A percentile compares a stretch with the other conserved stretches of the same genome.
These are phyloP conservation scores for Conger conger DNA, from an alignment of 2,113 vertebrate genomes.

Conservation along the genomic window DNA sequence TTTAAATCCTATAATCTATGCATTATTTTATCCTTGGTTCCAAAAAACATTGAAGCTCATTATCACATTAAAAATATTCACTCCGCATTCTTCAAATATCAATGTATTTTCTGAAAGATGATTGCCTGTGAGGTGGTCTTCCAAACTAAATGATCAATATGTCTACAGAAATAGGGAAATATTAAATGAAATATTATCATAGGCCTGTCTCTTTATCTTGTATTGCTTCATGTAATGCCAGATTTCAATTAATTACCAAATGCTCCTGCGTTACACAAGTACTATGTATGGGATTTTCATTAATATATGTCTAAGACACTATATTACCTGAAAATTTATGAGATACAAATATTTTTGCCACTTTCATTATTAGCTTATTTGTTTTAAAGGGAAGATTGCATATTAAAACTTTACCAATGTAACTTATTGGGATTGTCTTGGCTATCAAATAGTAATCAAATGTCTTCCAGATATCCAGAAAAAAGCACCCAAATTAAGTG, in stretches of 20 bases:
- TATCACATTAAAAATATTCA: conserved; percentile 48
- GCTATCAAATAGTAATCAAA: no score
- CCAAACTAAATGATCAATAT: neutral
- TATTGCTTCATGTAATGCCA: neutral
- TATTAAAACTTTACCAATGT: no score
- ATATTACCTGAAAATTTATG: no score
- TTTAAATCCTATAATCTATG: conserved; percentile 55
- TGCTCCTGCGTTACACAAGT: neutral
- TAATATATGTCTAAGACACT: no score
- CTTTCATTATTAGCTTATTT: no score
- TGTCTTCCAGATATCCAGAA: no score
- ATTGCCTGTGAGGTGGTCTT: neutral
- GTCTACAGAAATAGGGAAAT: neutral
- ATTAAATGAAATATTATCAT: neutral
- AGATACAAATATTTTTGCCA: no score
- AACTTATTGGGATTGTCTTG: no score
- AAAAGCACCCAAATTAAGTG: no score
- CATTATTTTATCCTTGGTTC: conserved; percentile 54
- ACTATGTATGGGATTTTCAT: neutral
- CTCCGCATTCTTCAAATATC: conserved; percentile 38
- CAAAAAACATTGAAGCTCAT: conserved; percentile 49
- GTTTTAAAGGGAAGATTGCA: no score
- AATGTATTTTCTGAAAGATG: conserved; percentile 33
- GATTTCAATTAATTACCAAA: neutral
- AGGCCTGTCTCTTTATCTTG: neutral